Percentiles rank a stretch among this genome's conserved stretches.
These are phyloP conservation scores for Eupsittula cactorum DNA, from an alignment of 2,113 vertebrate species.

Conservation along the genomic window DNA sequence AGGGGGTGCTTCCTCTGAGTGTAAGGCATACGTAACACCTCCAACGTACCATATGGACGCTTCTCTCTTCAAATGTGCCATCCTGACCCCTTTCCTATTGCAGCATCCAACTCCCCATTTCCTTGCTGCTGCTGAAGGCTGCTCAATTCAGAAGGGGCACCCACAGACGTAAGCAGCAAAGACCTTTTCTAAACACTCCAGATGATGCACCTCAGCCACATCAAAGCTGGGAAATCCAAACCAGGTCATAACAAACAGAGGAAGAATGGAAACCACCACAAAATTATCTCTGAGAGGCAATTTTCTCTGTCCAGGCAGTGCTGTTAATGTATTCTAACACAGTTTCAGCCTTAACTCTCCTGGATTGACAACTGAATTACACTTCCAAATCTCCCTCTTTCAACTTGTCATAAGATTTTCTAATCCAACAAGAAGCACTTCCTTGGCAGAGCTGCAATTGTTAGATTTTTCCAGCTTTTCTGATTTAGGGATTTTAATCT, in stretches of 20 bases:
- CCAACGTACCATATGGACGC: background rate
- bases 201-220: background rate
- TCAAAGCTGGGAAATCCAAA: background rate
- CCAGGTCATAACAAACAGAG: background rate
- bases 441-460: conserved; percentile 41
- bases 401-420: conserved; percentile 51
- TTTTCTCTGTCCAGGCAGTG: background rate
- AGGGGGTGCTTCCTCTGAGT: fast-evolving
- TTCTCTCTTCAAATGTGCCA: background rate
- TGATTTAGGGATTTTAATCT: conserved; percentile 62
- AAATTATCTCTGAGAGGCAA: background rate
- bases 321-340: conserved; percentile 29
- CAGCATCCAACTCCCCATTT: background rate
- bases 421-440: conserved; percentile 56
- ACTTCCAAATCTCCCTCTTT: conserved; percentile 60
- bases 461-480: conserved; percentile 55
- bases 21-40: background rate
- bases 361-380: conserved; percentile 61
- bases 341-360: conserved; percentile 33
- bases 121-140: background rate
- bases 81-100: background rate
- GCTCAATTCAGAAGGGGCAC: background rate
- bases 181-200: background rate
- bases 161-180: background rate
- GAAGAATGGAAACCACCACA: background rate